These are phyloP conservation scores for Araneus ventricosus DNA, from an alignment of 1,140 invertebrate species.

Conservation along the genomic window DNA sequence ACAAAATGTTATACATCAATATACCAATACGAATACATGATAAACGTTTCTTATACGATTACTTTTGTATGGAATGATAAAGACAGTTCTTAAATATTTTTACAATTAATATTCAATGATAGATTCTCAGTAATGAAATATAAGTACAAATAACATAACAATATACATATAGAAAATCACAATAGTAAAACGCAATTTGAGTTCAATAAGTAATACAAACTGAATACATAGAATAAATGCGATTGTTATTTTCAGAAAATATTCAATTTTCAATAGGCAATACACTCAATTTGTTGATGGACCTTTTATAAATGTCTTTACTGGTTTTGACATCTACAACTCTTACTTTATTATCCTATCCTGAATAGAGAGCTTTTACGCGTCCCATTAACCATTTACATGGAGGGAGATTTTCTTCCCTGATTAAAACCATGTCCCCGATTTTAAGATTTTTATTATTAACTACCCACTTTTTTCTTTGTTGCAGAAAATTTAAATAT, in stretches of 20 bases:
- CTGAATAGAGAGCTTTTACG: not conserved
- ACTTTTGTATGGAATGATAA: no score
- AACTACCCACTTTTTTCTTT: not conserved
- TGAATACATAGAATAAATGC: no score
- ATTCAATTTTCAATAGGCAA: not conserved
- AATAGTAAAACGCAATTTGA: not conserved
- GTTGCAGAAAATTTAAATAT: not conserved
- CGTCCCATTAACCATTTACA: constrained; percentile 8
- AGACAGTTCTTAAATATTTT: not conserved
- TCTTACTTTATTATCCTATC: not conserved
- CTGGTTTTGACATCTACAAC: not conserved
- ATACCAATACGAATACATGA: no score
- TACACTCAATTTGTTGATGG: not conserved
- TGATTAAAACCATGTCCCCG: not conserved
- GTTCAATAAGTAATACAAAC: not conserved
- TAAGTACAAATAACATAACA: not conserved
- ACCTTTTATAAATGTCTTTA: not conserved
- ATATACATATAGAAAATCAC: not conserved
- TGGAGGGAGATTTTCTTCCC: not conserved
- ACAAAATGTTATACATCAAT: no score
- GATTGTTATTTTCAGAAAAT: not conserved
- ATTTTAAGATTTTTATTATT: no score
- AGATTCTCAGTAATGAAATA: not conserved
- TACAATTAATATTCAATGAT: not conserved
- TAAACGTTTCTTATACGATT: no score